phyloP scores from a whole-genome alignment of 2,797 vertebrate species.

The Molothrus aeneus region DNA sequence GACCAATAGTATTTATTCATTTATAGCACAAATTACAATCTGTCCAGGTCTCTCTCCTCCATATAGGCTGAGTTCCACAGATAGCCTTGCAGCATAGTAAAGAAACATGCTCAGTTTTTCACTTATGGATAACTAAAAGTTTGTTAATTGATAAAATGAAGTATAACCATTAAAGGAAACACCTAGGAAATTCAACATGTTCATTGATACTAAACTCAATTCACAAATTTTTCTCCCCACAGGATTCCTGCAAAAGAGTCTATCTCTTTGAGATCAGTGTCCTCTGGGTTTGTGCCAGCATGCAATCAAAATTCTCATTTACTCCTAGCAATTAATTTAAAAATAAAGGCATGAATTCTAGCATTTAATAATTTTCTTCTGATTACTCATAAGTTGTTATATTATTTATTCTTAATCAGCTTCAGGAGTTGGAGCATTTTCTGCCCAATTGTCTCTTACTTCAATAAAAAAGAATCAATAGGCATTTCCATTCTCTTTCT shows the following conservation, averaged over 20 bases:
- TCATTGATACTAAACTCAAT: neutral
- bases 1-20: neutral
- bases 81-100: neutral
- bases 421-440: conserved; percentile 47
- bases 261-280: neutral
- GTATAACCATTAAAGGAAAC: neutral
- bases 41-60: neutral
- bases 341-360: conserved; percentile 46
- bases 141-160: neutral
- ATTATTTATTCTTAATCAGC: conserved; percentile 43
- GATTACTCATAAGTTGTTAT: conserved; percentile 30
- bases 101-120: neutral
- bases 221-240: neutral
- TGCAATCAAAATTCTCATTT: conserved; percentile 38
- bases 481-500: neutral
- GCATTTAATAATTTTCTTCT: conserved; percentile 23
- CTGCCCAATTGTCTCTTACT: conserved; percentile 30
- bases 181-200: neutral
- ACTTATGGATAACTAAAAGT: neutral
- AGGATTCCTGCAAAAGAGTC: neutral
- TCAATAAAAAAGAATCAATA: conserved; percentile 39
- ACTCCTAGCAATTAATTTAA: conserved; percentile 23
- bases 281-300: neutral
- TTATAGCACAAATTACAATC: neutral
- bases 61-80: fast-evolving